Conservation (phyloP, 2,113 vertebrate species). For the Tetrao urogallus region DNA sequence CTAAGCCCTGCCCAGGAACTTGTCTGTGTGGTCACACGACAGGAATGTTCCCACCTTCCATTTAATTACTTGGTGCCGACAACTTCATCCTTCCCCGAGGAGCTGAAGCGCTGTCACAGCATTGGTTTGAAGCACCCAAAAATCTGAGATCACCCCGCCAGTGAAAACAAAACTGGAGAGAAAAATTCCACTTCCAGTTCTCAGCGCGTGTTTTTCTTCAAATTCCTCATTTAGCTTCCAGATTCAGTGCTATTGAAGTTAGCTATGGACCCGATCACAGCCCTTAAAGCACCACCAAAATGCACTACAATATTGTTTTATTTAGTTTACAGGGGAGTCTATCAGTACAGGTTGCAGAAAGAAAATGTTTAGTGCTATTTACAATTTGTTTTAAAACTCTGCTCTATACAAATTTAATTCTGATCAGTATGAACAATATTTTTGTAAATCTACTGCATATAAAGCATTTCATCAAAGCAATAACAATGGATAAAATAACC, state of each 20-base stretch:
- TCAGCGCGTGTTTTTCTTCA: not conserved
- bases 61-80: not conserved
- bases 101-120: not conserved
- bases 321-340: slow-evolving; percentile 96
- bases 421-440: slow-evolving; percentile 96
- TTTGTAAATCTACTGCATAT: slow-evolving; percentile 90
- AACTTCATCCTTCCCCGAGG: not conserved
- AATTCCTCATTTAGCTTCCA: not conserved
- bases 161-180: not conserved
- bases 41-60: not conserved
- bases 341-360: slow-evolving; percentile 91
- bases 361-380: slow-evolving; percentile 97
- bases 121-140: no score
- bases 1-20: not conserved
- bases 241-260: not conserved
- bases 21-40: not conserved
- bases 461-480: slow-evolving; percentile 90
- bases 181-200: not conserved
- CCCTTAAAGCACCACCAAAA: slow-evolving; percentile 71
- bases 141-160: not conserved
- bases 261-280: slow-evolving; percentile 3
- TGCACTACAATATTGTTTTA: slow-evolving; percentile 91
- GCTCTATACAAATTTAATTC: slow-evolving; percentile 98
- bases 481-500: slow-evolving; percentile 83
- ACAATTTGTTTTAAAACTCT: slow-evolving; percentile 94